Percentiles rank a stretch among this genome's conserved stretches.
Evolutionary conservation across 30 jellyfish, hydroid and myxozoan species (phyloP).

Genomic region (Phacellophora camtschatica): DNA sequence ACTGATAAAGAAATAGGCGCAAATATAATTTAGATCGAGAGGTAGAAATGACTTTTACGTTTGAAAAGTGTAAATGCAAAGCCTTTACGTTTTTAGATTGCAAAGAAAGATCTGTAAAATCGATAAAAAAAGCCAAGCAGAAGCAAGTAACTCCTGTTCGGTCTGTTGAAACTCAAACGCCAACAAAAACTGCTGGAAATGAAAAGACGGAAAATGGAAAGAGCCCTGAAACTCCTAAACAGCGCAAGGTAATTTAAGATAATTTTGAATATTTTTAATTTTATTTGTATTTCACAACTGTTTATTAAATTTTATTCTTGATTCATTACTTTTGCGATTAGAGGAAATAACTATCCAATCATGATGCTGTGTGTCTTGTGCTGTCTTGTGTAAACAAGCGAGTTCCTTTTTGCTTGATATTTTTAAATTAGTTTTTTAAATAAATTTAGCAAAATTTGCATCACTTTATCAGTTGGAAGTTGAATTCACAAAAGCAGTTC

Average conservation of each 20-base stretch:
- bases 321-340: too few species aligned
- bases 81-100: not conserved
- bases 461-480: too few species aligned
- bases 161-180: constrained; percentile 63
- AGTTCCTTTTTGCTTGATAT: too few species aligned
- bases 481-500: too few species aligned
- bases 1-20: too few species aligned
- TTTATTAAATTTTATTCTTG: too few species aligned
- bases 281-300: not conserved
- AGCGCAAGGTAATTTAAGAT: not conserved
- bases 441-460: too few species aligned
- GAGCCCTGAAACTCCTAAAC: constrained; percentile 34
- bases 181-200: constrained; percentile 3
- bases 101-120: not conserved
- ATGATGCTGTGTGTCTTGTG: too few species aligned
- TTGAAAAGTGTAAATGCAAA: not conserved
- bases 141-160: constrained; percentile 43
- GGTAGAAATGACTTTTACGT: not conserved
- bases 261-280: too few species aligned
- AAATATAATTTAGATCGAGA: not conserved
- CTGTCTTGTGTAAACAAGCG: too few species aligned
- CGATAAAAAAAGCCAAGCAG: not conserved
- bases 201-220: not conserved
- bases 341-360: too few species aligned
- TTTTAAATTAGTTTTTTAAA: too few species aligned